These are phyloP conservation scores for Tachysurus fulvidraco DNA, from an alignment of 2,113 vertebrate genomes.

Conservation along the genomic window DNA sequence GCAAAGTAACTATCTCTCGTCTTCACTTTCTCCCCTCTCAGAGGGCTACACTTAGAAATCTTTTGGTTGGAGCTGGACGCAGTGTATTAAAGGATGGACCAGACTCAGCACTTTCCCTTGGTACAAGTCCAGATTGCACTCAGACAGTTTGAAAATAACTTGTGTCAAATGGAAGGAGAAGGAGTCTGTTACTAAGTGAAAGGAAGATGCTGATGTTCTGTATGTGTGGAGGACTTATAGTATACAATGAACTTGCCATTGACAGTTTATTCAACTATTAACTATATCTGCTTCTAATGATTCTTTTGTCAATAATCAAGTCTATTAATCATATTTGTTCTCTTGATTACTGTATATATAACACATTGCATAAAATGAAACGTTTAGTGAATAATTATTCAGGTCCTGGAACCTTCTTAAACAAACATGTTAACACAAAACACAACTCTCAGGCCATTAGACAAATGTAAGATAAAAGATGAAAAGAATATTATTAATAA, in stretches of 20 bases:
- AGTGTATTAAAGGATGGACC: constrained; percentile 61
- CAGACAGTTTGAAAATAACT: constrained; percentile 58
- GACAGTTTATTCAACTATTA: constrained; percentile 5
- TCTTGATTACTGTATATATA: background rate
- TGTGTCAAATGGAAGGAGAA: constrained; percentile 43
- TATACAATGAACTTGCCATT: background rate
- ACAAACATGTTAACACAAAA: background rate
- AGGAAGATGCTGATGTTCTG: constrained; percentile 32
- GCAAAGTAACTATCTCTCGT: constrained; percentile 44
- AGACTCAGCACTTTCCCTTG: constrained; percentile 58
- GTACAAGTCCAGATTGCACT: constrained; percentile 61
- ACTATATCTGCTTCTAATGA: background rate
- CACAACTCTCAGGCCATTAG: background rate
- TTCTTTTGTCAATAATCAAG: background rate
- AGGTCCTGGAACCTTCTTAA: background rate
- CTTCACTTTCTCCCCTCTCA: constrained; percentile 13
- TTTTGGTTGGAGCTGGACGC: constrained; percentile 57
- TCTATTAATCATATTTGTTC: background rate
- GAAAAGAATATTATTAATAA: background rate
- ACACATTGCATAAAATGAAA: background rate
- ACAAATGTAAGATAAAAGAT: background rate
- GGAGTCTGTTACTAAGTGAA: constrained; percentile 54
- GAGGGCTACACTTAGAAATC: constrained; percentile 32
- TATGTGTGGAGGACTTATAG: constrained; percentile 2
- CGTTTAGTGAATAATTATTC: background rate